Base-by-base conservation (phyloP, 2,888 invertebrate genomes). In the Odontomyia ornata region DNA sequence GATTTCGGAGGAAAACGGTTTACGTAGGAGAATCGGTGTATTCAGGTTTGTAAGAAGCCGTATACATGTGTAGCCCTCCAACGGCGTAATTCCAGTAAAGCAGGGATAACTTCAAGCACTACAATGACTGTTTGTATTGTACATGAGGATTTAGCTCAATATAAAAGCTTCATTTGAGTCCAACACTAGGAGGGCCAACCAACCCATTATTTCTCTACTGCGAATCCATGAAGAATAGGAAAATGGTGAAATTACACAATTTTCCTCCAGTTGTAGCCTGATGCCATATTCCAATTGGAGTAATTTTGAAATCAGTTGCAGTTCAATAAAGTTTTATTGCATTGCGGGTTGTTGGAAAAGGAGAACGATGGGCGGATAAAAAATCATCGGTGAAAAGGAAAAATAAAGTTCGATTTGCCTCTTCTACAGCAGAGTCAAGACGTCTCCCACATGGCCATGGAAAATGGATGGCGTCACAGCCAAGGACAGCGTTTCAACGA, bases 261-360 rank as follows among this genome's bases (percentile, higher is more conserved):
- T 52, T 73, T 57, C 36, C 28, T 28, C 1, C 21, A n/a, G n/a
- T 21, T 52, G 71, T 47, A 21, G 9, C 25, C 27, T 23, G 25
- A 52, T 52, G 18, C 52, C 67, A 75, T 75, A 69, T 64, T 71
- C 75, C 46, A 72, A 72, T 75, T 77, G 77, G 71, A 76, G 77
- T 79, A 79, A 79, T 77, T 79, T 79, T 71, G 64, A 79, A 79
- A 79, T 79, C 79, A 79, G 79, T 77, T 72, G 79, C 79, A 77
- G 79, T 79, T 79, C 79, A 79, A 79, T 79, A 79, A 79, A 79
- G 76, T 77, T 79, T 79, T 79, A 79, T 79, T 77, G 76, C 65
- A 79, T 71, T 76, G 72, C 72, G 76, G 62, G 72, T 46, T 69
- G 72, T 71, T 18, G 46, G 28, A n/a, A 62, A 13, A 36, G 9